Base-by-base conservation (phyloP, 35 echinoderm and acorn worm genomes). In the Apostichopus japonicus region DNA sequence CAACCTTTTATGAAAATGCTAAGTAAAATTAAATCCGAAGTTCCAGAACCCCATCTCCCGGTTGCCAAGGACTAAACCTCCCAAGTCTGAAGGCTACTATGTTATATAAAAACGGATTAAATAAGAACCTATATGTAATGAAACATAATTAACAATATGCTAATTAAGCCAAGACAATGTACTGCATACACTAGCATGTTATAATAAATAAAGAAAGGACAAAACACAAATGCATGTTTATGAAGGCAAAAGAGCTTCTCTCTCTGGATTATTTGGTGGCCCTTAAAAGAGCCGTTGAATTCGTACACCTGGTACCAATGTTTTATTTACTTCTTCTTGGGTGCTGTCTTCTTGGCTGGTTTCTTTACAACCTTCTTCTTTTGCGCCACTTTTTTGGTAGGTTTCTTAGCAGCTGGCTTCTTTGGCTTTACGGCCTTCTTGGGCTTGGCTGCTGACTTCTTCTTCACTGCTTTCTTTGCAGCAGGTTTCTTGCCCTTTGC, bases 271-370 rank as follows among this genome's bases (percentile, higher is more conserved):
- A 83, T 83, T 54, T 83, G 79, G 51, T 54, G 79, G 79, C 79
- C 79, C 79, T 83, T 55, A 83, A 83, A 83, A 83, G 79, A 83
- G 51, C 79, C 79, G 79, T 83, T 83, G 51, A 54, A 54, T 80
- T 52, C 51, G 51, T 6, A 21, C 27, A 7, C 14, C 55, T 23
- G 57, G 8, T 19, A 77, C 19, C 24, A n/a, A 14, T n/a, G 75
- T 77, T 77, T 5, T 9, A 19, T 21, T 54, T 53, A 56, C 27
- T 83, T 83, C 51, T 83, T 83, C 44, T 53, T 53, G 16, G 17
- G 44, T 8, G 27, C 51, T 56, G 27, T 14, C 79, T 83, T 83
- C 67, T 90, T 90, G 2, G 71, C 33, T 44, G 33, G 33, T 44
- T 44, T 90, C 65, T 24, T 70, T 17, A 70, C 23, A 23, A 14